A percentile compares a stretch with the other conserved stretches of the same genome.
These are phyloP conservation scores for Gymnogyps californianus DNA, from an alignment of 2,113 vertebrate species.

Conservation along the genomic window DNA sequence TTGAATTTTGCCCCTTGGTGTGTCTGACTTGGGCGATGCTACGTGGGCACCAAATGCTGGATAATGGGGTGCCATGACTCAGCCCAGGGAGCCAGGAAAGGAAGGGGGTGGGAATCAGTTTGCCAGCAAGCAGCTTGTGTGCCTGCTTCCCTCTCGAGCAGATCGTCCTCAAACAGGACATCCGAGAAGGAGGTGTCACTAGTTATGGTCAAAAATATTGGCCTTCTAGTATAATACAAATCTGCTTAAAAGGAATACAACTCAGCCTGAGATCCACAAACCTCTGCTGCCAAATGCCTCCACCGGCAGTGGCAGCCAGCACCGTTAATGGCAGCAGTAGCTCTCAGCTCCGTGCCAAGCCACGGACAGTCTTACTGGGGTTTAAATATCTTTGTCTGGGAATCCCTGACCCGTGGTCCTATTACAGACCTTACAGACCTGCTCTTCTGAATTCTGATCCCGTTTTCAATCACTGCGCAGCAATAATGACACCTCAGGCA, in stretches of 20 bases:
- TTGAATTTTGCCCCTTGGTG: background rate
- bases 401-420: background rate
- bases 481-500: background rate
- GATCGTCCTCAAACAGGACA: background rate
- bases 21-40: accelerated
- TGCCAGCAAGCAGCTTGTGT: background rate
- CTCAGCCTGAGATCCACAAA: background rate
- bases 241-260: background rate
- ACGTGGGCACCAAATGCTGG: accelerated
- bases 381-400: accelerated
- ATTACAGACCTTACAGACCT: background rate
- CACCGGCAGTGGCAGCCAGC: background rate
- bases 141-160: background rate
- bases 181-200: background rate
- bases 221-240: background rate
- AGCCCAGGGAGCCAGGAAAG: background rate
- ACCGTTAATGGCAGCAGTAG: background rate
- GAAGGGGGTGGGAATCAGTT: background rate
- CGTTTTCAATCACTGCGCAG: background rate
- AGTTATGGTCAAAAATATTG: accelerated
- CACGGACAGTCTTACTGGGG: background rate
- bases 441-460: background rate
- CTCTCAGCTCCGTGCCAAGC: background rate
- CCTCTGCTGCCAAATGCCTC: background rate
- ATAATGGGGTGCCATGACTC: background rate